Evolutionary conservation across 2,888 invertebrate genomes (phyloP).

Genomic region (Cerastis leucographa): DNA sequence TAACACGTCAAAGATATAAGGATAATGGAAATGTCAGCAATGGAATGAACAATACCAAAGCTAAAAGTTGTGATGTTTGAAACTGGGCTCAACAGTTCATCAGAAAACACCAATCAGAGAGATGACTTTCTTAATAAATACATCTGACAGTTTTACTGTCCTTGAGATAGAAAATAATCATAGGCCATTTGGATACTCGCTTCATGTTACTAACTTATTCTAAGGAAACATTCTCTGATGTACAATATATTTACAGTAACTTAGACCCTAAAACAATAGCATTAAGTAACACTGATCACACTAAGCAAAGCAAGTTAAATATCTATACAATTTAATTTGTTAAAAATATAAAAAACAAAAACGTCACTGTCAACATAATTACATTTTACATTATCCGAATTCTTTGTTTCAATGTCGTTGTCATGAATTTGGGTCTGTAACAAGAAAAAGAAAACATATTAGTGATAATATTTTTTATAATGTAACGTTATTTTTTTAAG

Average conservation of each 20-base stretch:
- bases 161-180: conserved; percentile 43
- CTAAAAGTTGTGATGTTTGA: conserved; percentile 75
- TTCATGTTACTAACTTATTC: conserved; percentile 53
- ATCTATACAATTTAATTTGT: conserved; percentile 48
- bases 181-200: conserved; percentile 87
- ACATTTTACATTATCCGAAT: conserved; percentile 36
- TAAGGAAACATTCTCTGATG: conserved; percentile 8
- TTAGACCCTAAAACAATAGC: conserved; percentile 40
- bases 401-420: conserved; percentile 63
- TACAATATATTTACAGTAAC: conserved; percentile 48
- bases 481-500: not conserved
- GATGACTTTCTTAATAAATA: conserved; percentile 38
- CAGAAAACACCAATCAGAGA: conserved; percentile 76
- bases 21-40: conserved; percentile 43
- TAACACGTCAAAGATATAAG: not conserved
- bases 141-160: conserved; percentile 56
- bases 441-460: conserved; percentile 28
- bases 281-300: conserved; percentile 64
- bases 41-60: conserved; percentile 32
- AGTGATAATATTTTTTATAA: not conserved
- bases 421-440: conserved; percentile 39
- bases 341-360: conserved; percentile 38
- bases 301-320: conserved; percentile 66
- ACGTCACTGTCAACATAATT: conserved; percentile 21
- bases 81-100: conserved; percentile 84